phyloP scores from a whole-genome alignment of 2,797 vertebrate genomes.

The Propithecus deckenii region DNA sequence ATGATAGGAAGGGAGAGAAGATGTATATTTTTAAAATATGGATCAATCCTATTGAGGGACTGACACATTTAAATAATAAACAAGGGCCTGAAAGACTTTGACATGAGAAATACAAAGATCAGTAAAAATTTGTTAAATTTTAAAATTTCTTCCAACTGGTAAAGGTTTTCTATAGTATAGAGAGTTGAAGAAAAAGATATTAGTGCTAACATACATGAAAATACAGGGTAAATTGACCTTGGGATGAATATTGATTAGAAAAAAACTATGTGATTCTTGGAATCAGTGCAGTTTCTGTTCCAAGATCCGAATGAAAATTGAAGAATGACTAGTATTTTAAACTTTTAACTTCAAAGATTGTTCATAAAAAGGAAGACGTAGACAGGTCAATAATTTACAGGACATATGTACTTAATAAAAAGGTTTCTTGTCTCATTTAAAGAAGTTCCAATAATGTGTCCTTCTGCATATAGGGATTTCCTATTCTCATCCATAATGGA shows the following conservation, averaged over 20 bases:
- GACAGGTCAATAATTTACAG: constrained; percentile 59
- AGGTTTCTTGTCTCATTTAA: constrained; percentile 15
- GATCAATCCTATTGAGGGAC: not conserved
- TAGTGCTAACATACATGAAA: not conserved
- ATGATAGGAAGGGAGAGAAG: not conserved
- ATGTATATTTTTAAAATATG: not conserved
- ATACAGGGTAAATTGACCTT: not conserved
- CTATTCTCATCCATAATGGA: constrained; percentile 58
- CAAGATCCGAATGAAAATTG: constrained; percentile 59
- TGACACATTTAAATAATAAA: not conserved
- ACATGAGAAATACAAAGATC: not conserved
- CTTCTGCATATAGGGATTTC: constrained; percentile 50
- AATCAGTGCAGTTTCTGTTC: constrained; percentile 33
- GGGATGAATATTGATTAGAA: constrained; percentile 54
- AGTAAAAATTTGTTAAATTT: constrained; percentile 34
- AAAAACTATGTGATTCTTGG: constrained; percentile 45
- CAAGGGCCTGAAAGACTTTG: not conserved
- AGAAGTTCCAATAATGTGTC: constrained; percentile 52
- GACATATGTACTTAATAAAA: constrained; percentile 55
- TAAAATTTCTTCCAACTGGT: constrained; percentile 17
- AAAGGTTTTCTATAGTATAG: not conserved
- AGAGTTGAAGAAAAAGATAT: constrained; percentile 21
- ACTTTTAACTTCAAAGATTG: constrained; percentile 48
- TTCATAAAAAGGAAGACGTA: constrained; percentile 51
- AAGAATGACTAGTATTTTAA: constrained; percentile 48